A percentile compares a stretch with the other conserved stretches of the same genome.
Conservation (phyloP, 2,113 vertebrate species). For the Cottus gobio region DNA sequence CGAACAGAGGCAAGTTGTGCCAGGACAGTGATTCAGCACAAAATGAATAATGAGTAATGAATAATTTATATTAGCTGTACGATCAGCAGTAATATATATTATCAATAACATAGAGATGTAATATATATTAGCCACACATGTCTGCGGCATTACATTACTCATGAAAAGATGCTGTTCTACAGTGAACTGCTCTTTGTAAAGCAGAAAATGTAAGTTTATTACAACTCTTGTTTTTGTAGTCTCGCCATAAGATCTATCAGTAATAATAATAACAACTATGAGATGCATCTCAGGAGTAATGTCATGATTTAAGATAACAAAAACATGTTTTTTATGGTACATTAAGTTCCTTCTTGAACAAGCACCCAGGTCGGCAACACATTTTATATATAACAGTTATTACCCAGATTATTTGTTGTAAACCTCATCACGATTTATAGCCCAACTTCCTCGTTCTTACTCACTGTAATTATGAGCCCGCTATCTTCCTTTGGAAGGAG, state of each 20-base stretch:
- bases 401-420: neutral
- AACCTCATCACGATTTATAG: neutral
- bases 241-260: neutral
- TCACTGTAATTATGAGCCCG: too few species aligned
- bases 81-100: slow-evolving; percentile 60
- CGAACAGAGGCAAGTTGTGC: slow-evolving; percentile 12
- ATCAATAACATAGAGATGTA: slow-evolving; percentile 56
- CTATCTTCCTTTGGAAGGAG: neutral
- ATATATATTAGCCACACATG: slow-evolving; percentile 66
- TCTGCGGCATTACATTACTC: slow-evolving; percentile 52
- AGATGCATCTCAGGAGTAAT: neutral
- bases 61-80: slow-evolving; percentile 63
- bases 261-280: neutral
- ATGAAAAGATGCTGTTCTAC: slow-evolving; percentile 42
- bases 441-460: neutral
- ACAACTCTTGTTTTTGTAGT: neutral
- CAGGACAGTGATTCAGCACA: slow-evolving; percentile 65
- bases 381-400: neutral
- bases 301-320: neutral
- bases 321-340: neutral
- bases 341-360: neutral
- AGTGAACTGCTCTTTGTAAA: slow-evolving; percentile 22
- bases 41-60: slow-evolving; percentile 65
- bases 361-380: neutral
- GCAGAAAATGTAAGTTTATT: slow-evolving; percentile 11